Conservation (phyloP, 2,113 vertebrate species). For the Holacanthus passer region DNA sequence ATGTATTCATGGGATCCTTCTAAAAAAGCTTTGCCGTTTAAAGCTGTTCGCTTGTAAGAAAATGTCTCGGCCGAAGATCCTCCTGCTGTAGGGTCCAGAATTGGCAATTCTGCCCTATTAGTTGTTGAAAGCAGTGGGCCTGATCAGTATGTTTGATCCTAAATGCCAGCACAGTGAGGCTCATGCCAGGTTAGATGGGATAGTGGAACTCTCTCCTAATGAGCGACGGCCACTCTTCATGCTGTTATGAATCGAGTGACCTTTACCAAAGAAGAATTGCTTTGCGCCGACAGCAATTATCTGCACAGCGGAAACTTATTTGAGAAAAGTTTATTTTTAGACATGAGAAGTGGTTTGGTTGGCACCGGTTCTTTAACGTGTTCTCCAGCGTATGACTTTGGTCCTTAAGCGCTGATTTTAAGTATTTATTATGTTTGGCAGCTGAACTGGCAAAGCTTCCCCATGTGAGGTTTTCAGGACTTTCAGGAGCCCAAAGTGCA, state of each 20-base stretch:
- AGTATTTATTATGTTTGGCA: constrained; percentile 28
- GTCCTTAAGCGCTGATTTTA: constrained; percentile 4
- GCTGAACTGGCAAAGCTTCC: not conserved
- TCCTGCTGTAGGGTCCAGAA: constrained; percentile 13
- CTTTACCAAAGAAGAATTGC: constrained; percentile 70
- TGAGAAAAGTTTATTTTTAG: constrained; percentile 73
- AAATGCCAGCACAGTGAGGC: constrained; percentile 64
- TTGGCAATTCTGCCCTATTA: constrained; percentile 53
- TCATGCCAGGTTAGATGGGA: constrained; percentile 55
- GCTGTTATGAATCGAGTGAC: constrained; percentile 70
- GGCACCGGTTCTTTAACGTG: constrained; percentile 5
- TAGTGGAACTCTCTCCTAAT: constrained; percentile 61
- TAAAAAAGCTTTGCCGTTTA: not conserved
- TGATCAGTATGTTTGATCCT: constrained; percentile 69
- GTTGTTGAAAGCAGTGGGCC: constrained; percentile 38
- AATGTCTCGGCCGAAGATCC: not conserved
- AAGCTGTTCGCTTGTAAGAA: constrained; percentile 4
- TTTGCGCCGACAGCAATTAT: constrained; percentile 71
- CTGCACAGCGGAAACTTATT: constrained; percentile 57
- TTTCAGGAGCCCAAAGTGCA: constrained; percentile 4
- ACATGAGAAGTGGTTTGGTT: constrained; percentile 26
- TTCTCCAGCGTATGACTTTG: not conserved
- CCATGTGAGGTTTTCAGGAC: not conserved
- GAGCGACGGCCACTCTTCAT: constrained; percentile 66
- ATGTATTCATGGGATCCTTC: constrained; percentile 20